phyloP scores from a whole-genome alignment of 2,888 invertebrate genomes.

The Platycnemis pennipes region DNA sequence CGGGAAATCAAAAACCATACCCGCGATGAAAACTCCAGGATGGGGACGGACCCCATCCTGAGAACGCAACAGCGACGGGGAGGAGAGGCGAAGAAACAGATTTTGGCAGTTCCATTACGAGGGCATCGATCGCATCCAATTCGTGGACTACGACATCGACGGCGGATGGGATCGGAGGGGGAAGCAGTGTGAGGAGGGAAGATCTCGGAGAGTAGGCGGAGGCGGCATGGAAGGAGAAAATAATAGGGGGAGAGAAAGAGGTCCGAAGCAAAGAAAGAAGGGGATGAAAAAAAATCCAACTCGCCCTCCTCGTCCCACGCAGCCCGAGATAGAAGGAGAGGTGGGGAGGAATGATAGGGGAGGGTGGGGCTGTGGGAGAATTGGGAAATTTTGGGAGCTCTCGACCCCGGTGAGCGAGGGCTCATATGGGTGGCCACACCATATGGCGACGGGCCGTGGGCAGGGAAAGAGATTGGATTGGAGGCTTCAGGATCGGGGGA shows the following conservation, averaged over 20 bases:
- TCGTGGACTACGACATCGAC: not conserved
- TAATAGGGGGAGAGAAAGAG: not conserved
- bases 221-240: not conserved
- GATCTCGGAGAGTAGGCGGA: not conserved
- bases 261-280: not conserved
- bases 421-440: constrained; percentile 17
- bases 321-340: not conserved
- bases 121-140: not conserved
- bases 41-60: no score
- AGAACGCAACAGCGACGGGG: not conserved
- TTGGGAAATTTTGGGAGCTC: not conserved
- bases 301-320: not conserved
- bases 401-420: not conserved
- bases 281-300: not conserved
- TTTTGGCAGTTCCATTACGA: constrained; percentile 3
- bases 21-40: no score
- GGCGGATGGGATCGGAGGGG: not conserved
- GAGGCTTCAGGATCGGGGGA: not conserved
- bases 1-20: no score
- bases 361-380: not conserved
- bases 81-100: not conserved
- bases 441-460: not conserved
- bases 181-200: not conserved
- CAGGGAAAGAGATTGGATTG: not conserved
- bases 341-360: not conserved